Conservation (phyloP, 2,888 invertebrate genomes). For the Acrobasis consociella region DNA sequence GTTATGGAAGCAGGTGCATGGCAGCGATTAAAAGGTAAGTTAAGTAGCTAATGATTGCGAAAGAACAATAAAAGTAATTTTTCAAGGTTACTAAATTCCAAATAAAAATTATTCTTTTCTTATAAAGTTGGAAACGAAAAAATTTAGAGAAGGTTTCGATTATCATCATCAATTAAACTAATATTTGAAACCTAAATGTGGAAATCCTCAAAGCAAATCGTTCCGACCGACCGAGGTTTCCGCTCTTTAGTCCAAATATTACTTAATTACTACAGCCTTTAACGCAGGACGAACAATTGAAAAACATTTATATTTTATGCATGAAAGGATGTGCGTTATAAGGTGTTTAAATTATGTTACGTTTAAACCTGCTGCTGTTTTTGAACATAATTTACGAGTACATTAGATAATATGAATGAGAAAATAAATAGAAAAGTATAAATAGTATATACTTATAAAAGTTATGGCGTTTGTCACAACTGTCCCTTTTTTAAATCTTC, state of each 20-base stretch:
- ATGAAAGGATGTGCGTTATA: slow-evolving; percentile 36
- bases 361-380: neutral
- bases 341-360: neutral
- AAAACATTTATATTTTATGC: slow-evolving; percentile 54
- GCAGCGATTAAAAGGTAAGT: too few relatives aligned
- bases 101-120: too few relatives aligned
- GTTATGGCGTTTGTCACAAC: too few relatives aligned
- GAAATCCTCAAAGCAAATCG: slow-evolving; percentile 28
- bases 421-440: too few relatives aligned
- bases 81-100: too few relatives aligned
- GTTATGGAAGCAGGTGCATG: too few relatives aligned
- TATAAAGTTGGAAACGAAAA: neutral
- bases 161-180: slow-evolving; percentile 18
- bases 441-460: too few relatives aligned
- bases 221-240: slow-evolving; percentile 60
- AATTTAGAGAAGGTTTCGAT: neutral
- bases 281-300: slow-evolving; percentile 62
- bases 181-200: slow-evolving; percentile 13
- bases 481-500: too few relatives aligned
- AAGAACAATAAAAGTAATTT: too few relatives aligned
- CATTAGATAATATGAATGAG: too few relatives aligned
- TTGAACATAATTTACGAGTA: too few relatives aligned
- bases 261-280: slow-evolving; percentile 71
- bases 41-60: too few relatives aligned
- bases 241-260: slow-evolving; percentile 59